phyloP scores from a whole-genome alignment of 1,140 invertebrate species.

The Mylabris phalerata region DNA sequence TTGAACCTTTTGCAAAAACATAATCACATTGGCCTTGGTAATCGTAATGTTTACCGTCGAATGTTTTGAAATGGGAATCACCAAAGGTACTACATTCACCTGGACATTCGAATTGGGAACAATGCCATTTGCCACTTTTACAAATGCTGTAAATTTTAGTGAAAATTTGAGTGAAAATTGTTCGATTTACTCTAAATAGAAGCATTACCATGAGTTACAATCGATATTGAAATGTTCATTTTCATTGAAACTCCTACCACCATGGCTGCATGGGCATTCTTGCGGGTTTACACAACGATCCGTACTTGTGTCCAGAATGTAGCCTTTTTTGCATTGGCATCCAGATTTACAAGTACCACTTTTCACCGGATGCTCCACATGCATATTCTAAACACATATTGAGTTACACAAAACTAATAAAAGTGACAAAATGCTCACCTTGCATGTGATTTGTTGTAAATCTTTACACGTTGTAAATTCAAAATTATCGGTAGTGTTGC shows the following conservation, averaged over 20 bases:
- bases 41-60: slow-evolving; percentile 75
- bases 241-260: slow-evolving; percentile 72
- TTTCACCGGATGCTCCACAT: slow-evolving; percentile 37
- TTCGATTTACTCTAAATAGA: background rate
- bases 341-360: slow-evolving; percentile 56
- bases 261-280: slow-evolving; percentile 83
- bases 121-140: slow-evolving; percentile 60
- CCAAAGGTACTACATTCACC: slow-evolving; percentile 76
- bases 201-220: slow-evolving; percentile 71
- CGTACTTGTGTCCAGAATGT: slow-evolving; percentile 60
- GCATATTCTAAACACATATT: slow-evolving; percentile 57
- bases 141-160: slow-evolving; percentile 51
- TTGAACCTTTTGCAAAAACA: slow-evolving; percentile 65
- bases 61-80: slow-evolving; percentile 81
- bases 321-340: slow-evolving; percentile 70
- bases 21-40: slow-evolving; percentile 87
- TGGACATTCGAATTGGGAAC: slow-evolving; percentile 55
- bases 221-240: slow-evolving; percentile 68
- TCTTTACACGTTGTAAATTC: slow-evolving; percentile 72
- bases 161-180: background rate
- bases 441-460: slow-evolving; percentile 69
- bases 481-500: slow-evolving; percentile 53
- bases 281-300: slow-evolving; percentile 60
- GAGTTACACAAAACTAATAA: background rate
- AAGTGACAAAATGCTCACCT: slow-evolving; percentile 42